Conservation (phyloP, 2,888 invertebrate genomes). For the Campoletis raptor region DNA sequence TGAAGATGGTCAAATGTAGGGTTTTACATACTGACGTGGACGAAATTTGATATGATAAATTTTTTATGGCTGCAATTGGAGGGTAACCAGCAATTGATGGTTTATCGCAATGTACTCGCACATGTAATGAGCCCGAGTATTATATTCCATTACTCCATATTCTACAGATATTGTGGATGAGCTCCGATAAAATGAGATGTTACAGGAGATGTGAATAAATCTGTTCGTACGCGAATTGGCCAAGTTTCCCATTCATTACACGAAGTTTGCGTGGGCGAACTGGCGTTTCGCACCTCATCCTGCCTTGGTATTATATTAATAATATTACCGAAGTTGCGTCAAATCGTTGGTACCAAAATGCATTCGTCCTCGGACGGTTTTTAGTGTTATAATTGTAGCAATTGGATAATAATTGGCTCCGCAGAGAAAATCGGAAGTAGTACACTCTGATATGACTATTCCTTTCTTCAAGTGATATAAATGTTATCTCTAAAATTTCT, state of each 20-base stretch:
- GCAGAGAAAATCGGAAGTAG: constrained; percentile 45
- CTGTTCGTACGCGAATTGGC: constrained; percentile 38
- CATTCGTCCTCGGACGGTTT: constrained; percentile 59
- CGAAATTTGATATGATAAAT: background rate
- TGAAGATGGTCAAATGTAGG: background rate
- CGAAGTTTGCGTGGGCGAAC: constrained; percentile 36
- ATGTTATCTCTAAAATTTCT: background rate
- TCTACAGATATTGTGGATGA: background rate
- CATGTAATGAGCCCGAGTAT: background rate
- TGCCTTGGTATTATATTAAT: constrained; percentile 52
- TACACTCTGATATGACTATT: background rate
- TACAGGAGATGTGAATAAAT: background rate
- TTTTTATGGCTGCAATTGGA: background rate
- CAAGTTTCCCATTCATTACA: constrained; percentile 33
- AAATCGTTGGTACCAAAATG: constrained; percentile 51
- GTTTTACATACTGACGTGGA: background rate
- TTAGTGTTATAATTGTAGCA: constrained; percentile 56
- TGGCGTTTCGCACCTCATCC: constrained; percentile 42
- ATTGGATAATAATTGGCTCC: constrained; percentile 48
- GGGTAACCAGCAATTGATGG: background rate
- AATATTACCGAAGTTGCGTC: constrained; percentile 58
- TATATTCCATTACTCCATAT: constrained; percentile 18
- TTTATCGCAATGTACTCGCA: background rate
- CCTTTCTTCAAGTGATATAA: background rate
- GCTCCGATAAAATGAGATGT: constrained; percentile 14